These are phyloP conservation scores for Aphidius gifuensis DNA, from an alignment of 1,140 invertebrate genomes.

Conservation along the genomic window DNA sequence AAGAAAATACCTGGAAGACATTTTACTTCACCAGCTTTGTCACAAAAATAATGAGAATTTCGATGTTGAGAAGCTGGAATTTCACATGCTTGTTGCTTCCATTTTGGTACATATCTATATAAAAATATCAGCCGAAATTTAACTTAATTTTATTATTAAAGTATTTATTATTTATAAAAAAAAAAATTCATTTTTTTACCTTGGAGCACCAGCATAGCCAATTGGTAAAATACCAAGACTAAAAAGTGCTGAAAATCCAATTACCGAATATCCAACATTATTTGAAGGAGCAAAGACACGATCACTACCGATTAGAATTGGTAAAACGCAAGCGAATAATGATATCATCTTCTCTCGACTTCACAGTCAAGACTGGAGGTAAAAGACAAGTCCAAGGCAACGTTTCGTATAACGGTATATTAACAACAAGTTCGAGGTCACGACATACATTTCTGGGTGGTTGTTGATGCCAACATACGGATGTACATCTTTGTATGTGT, in stretches of 20 bases:
- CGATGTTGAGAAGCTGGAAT: slow-evolving; percentile 80
- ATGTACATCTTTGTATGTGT: neutral
- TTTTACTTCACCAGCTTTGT: slow-evolving; percentile 86
- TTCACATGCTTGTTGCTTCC: slow-evolving; percentile 82
- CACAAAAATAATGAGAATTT: slow-evolving; percentile 89
- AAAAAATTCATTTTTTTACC: slow-evolving; percentile 34
- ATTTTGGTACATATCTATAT: slow-evolving; percentile 69
- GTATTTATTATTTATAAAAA: neutral
- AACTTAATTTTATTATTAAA: slow-evolving; percentile 4
- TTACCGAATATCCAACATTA: slow-evolving; percentile 26
- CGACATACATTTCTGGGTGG: slow-evolving; percentile 45
- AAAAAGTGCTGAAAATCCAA: slow-evolving; percentile 32
- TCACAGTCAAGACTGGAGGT: slow-evolving; percentile 48
- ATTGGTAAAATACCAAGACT: slow-evolving; percentile 35
- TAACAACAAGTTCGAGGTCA: slow-evolving; percentile 48
- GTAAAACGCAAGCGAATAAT: slow-evolving; percentile 35
- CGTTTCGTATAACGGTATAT: slow-evolving; percentile 48
- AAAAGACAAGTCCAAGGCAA: slow-evolving; percentile 37
- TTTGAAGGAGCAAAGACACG: slow-evolving; percentile 32
- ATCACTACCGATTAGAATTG: slow-evolving; percentile 33
- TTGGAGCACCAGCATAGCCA: slow-evolving; percentile 43
- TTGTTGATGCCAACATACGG: neutral
- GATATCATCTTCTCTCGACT: slow-evolving; percentile 50
- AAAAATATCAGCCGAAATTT: slow-evolving; percentile 3
- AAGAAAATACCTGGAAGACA: slow-evolving; percentile 69